Conservation (phyloP, 2,113 vertebrate genomes). For the Pluvianellus socialis region DNA sequence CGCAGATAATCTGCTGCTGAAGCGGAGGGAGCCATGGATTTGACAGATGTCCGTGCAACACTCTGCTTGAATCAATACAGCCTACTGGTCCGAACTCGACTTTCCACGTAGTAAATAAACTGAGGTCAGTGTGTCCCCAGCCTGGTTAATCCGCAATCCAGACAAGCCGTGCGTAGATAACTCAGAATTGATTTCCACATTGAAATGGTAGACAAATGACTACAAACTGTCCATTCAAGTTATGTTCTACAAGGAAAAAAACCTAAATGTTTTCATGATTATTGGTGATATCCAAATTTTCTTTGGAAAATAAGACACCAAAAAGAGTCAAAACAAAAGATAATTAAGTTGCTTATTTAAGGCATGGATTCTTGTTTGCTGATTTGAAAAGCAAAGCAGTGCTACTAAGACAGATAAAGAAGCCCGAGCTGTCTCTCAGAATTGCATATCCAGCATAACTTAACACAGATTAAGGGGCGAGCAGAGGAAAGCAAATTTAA, state of each 20-base stretch:
- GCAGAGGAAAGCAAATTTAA: neutral
- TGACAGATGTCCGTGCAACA: slow-evolving; percentile 9
- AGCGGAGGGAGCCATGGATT: neutral
- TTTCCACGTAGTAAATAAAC: neutral
- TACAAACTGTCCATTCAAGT: neutral
- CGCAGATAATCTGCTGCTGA: neutral
- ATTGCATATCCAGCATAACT: neutral
- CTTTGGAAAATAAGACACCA: neutral
- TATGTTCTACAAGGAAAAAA: neutral
- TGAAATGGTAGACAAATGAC: neutral
- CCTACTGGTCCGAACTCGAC: neutral
- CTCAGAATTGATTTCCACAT: slow-evolving; percentile 15
- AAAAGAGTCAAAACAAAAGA: neutral
- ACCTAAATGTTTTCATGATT: neutral
- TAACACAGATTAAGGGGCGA: neutral
- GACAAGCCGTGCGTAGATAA: slow-evolving; percentile 7
- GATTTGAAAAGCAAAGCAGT: slow-evolving; percentile 21
- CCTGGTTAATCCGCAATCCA: slow-evolving; percentile 8
- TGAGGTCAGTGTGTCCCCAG: neutral
- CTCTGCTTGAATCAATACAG: neutral
- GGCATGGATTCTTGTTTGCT: neutral
- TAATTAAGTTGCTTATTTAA: neutral
- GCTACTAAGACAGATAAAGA: neutral
- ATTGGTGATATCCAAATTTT: neutral
- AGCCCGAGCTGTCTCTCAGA: neutral